Base-by-base conservation (phyloP, 2,888 invertebrate genomes). In the Prosapia bicincta region DNA sequence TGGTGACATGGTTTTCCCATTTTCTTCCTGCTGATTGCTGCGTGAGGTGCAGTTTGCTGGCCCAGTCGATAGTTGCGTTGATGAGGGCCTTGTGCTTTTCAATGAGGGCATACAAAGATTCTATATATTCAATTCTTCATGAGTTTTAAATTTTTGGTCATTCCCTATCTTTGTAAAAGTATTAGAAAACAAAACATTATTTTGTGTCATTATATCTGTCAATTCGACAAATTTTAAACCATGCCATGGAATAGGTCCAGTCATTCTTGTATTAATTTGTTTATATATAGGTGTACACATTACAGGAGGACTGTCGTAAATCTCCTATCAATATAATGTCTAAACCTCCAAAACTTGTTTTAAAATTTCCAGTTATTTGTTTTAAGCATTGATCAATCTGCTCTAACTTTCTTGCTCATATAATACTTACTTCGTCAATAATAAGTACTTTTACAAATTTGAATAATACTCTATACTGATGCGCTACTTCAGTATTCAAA, bases 341-440 rank as follows among this genome's bases (percentile, higher is more conserved):
- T 25, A 83, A 65, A 43, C 83, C 83, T 30, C 83, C 83, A 78
- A 84, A 84, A 80, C 81, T 73, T n/a, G 75, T 81, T 76, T 76
- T 79, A 78, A 79, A 83, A 80, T 81, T 79, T 13, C 82, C 82
- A 38, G 82, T 83, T 7, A 84, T 83, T 81, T 84, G 82, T 74
- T 83, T 82, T 66, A 84, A 73, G 24, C 83, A 65, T 20, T 77
- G 25, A 80, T 83, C 81, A 43, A 84, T 82, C 73, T 82, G 75
- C 15, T 25, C 38, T 25, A 83, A 78, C 32, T 83, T 66, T 76
- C 83, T 82, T 24, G 82, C 82, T 15, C 81, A 75, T 66, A 84
- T 80, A 83, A 84, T 84, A 75, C 83, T 84, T 1, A 83, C 75
- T 82, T 83, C 83, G 78, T 83, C 83, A 43, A 84, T 82, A 30